Percentiles rank a stretch among this genome's conserved stretches.
Conservation (phyloP, 1,140 invertebrate species). For the Condylostylus longicornis region DNA sequence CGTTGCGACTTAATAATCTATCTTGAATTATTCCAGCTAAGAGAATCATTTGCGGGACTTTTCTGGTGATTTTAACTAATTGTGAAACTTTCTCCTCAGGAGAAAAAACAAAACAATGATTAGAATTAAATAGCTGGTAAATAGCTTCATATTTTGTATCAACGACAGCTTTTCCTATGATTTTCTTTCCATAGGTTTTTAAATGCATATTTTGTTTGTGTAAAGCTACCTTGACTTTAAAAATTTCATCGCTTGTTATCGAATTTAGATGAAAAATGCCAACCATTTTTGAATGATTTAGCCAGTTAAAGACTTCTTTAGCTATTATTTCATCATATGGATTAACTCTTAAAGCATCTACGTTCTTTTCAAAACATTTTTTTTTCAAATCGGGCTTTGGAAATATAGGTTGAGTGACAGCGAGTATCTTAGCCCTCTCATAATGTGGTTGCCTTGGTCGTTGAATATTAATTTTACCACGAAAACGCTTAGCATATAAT, state of each 20-base stretch:
- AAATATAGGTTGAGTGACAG: conserved; percentile 44
- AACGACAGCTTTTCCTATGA: conserved; percentile 41
- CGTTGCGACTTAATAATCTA: conserved; percentile 45
- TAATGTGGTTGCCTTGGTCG: conserved; percentile 50
- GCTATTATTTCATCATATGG: conserved; percentile 54
- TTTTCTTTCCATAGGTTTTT: conserved; percentile 42
- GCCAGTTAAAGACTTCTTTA: conserved; percentile 48
- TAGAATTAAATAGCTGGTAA: conserved; percentile 39
- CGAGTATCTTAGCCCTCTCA: conserved; percentile 41
- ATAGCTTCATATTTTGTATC: conserved; percentile 45
- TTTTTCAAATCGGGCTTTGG: conserved; percentile 14
- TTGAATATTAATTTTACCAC: conserved; percentile 58
- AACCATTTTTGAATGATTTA: conserved; percentile 51
- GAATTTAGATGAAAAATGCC: conserved; percentile 54
- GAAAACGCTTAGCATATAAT: too few relatives aligned
- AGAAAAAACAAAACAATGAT: conserved; percentile 46
- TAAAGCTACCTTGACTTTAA: conserved; percentile 41
- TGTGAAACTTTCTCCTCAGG: conserved; percentile 38
- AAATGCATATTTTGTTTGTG: conserved; percentile 48
- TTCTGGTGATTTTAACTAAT: conserved; percentile 44
- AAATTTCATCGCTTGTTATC: conserved; percentile 41
- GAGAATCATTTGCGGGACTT: conserved; percentile 44
- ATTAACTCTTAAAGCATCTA: conserved; percentile 30
- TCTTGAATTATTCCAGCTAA: conserved; percentile 53
- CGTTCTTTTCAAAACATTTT: conserved; percentile 17